Evolutionary conservation across 2,113 vertebrate genomes (phyloP).

Genomic region (Charadrius vociferus): DNA sequence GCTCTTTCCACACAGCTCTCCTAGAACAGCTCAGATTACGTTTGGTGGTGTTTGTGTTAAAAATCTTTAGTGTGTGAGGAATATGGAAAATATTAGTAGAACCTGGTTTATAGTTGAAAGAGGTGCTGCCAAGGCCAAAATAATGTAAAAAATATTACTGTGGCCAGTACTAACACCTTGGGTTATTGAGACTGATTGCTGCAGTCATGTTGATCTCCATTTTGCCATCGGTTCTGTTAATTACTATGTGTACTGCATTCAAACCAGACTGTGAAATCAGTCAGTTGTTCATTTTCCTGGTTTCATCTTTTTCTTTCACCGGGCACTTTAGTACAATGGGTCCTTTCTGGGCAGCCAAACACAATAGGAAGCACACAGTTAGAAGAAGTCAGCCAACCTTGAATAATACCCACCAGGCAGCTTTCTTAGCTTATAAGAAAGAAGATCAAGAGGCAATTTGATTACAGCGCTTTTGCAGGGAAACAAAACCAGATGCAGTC

Average conservation of each 20-base stretch:
- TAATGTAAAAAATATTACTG: background rate
- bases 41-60: background rate
- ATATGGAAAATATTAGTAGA: conserved; percentile 33
- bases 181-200: background rate
- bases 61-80: background rate
- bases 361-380: conserved; percentile 33
- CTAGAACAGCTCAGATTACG: background rate
- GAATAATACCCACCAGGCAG: conserved; percentile 54
- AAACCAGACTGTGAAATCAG: background rate
- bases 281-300: conserved; percentile 1
- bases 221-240: background rate
- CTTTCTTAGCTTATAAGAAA: conserved; percentile 40
- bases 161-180: background rate
- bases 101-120: background rate
- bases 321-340: background rate
- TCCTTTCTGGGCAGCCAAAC: conserved; percentile 40
- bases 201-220: background rate
- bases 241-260: background rate
- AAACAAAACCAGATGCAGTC: conserved; percentile 35
- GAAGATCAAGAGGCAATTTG: conserved; percentile 48
- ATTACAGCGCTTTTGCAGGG: conserved; percentile 39
- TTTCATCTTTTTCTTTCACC: conserved; percentile 28
- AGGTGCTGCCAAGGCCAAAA: background rate
- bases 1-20: background rate
- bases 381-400: conserved; percentile 37